Percentiles rank a stretch among this genome's conserved stretches.
These are phyloP conservation scores for Automeris io DNA, from an alignment of 2,888 invertebrate genomes.

Conservation along the genomic window DNA sequence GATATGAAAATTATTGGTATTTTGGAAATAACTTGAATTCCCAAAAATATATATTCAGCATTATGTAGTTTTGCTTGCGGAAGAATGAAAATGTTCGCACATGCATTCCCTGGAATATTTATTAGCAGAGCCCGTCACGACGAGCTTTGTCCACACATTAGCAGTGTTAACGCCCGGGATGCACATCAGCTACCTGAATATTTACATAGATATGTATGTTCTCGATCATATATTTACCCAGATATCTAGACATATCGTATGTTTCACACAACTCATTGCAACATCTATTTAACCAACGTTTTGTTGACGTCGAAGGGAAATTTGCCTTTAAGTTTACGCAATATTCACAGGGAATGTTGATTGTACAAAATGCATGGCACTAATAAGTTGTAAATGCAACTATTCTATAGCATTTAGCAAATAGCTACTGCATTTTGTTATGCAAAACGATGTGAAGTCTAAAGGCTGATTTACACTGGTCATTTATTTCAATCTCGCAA, in stretches of 20 bases:
- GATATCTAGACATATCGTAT: slow-evolving; percentile 56
- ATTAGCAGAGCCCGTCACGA: slow-evolving; percentile 72
- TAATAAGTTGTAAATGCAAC: slow-evolving; percentile 43
- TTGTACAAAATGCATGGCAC: slow-evolving; percentile 47
- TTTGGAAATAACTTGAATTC: no score
- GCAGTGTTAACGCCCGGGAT: slow-evolving; percentile 66
- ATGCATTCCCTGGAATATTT: slow-evolving; percentile 66
- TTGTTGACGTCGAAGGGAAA: slow-evolving; percentile 66
- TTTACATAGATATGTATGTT: slow-evolving; percentile 56
- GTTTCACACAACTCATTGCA: slow-evolving; percentile 52
- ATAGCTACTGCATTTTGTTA: slow-evolving; percentile 18
- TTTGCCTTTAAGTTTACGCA: slow-evolving; percentile 53
- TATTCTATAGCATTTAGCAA: slow-evolving; percentile 29
- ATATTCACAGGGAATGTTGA: slow-evolving; percentile 45
- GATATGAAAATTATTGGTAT: no score
- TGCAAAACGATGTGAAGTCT: slow-evolving; percentile 13
- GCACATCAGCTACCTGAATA: slow-evolving; percentile 46
- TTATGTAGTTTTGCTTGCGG: not conserved
- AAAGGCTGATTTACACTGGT: no score
- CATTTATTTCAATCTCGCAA: no score
- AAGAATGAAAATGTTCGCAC: slow-evolving; percentile 42
- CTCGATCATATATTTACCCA: slow-evolving; percentile 52
- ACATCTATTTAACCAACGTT: slow-evolving; percentile 59
- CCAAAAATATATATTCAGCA: no score
- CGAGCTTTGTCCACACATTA: slow-evolving; percentile 71